Percentiles rank a stretch among this genome's conserved stretches.
Conservation (phyloP, 1,140 invertebrate species). For the Bombus affinis region DNA sequence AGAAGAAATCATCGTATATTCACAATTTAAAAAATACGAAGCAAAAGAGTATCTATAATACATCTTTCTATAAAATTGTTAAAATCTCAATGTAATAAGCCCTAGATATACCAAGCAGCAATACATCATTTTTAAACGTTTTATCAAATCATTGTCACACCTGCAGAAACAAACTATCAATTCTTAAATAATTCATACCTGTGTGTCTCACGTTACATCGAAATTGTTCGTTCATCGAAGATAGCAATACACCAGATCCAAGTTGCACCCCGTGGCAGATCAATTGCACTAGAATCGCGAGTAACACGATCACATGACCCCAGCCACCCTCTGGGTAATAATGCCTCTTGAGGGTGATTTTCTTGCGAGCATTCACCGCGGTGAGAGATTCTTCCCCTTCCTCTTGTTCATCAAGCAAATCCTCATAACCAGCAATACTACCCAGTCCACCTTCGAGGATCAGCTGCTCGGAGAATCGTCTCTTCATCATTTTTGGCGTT, state of each 20-base stretch:
- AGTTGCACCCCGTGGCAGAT: conserved; percentile 87
- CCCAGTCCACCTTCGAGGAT: conserved; percentile 73
- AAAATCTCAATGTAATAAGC: neutral
- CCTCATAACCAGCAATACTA: conserved; percentile 64
- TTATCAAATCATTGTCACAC: too few species aligned
- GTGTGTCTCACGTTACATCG: conserved; percentile 40
- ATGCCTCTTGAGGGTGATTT: conserved; percentile 84
- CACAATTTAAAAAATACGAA: too few species aligned
- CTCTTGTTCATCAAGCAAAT: conserved; percentile 53
- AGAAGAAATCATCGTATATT: too few species aligned
- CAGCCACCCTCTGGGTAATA: conserved; percentile 92
- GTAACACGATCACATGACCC: conserved; percentile 89
- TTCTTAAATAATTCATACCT: conserved; percentile 58
- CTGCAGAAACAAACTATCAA: too few species aligned
- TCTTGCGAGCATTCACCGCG: conserved; percentile 76
- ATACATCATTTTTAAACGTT: neutral
- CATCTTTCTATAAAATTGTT: neutral
- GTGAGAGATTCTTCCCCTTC: conserved; percentile 67
- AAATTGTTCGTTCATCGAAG: conserved; percentile 72
- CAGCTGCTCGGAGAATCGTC: conserved; percentile 74
- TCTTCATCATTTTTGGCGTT: conserved; percentile 74
- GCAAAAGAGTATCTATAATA: too few species aligned
- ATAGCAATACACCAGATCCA: conserved; percentile 81
- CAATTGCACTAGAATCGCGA: conserved; percentile 85
- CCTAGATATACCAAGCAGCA: neutral